phyloP scores from a whole-genome alignment of 2,797 vertebrate species.

The Epinephelus coioides region DNA sequence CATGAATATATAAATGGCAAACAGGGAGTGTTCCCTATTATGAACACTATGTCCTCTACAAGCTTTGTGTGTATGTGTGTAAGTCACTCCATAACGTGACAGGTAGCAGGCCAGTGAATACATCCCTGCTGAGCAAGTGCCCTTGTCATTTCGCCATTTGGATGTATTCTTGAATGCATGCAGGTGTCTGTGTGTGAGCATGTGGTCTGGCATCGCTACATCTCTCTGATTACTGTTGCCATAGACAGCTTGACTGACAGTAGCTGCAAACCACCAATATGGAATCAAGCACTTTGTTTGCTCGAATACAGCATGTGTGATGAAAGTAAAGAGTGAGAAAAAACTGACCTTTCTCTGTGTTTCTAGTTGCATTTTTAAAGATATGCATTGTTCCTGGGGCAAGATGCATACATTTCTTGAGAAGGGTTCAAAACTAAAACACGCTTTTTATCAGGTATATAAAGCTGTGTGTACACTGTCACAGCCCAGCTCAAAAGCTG shows the following conservation, averaged over 20 bases:
- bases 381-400: not conserved
- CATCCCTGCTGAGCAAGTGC: conserved; percentile 40
- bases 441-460: not conserved
- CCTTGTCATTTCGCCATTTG: conserved; percentile 40
- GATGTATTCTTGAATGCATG: conserved; percentile 13
- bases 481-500: too few species aligned
- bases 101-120: conserved; percentile 24
- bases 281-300: conserved; percentile 11
- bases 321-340: not conserved
- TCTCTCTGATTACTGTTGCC: conserved; percentile 40
- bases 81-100: conserved; percentile 30
- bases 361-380: not conserved
- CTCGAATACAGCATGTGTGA: conserved; percentile 10
- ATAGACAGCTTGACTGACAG: conserved; percentile 48
- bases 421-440: not conserved
- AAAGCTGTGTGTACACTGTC: not conserved
- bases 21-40: conserved; percentile 18
- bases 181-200: not conserved
- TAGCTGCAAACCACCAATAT: conserved; percentile 15
- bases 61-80: conserved; percentile 3
- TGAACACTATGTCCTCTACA: conserved; percentile 39
- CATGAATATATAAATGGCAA: conserved; percentile 37
- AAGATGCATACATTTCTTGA: not conserved
- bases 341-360: not conserved
- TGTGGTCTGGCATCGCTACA: conserved; percentile 9